Conservation (phyloP, 2,888 invertebrate genomes). For the Holacanthella duospinosa region DNA sequence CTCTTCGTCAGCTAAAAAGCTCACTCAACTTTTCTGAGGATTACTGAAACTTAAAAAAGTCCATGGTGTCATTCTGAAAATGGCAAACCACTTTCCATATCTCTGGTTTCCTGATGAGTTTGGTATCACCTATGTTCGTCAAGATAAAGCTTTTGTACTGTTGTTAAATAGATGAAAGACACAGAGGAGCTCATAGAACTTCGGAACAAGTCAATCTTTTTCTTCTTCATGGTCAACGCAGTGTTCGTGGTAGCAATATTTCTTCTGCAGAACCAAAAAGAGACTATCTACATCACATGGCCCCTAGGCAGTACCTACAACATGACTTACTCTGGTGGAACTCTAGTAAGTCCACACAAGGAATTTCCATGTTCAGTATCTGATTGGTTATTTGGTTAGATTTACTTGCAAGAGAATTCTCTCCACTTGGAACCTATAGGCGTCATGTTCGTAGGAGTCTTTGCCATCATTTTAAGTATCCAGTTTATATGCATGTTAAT, state of each 20-base stretch:
- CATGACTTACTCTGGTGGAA: constrained; percentile 32
- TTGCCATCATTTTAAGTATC: constrained; percentile 25
- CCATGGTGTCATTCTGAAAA: background rate
- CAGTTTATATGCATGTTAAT: constrained; percentile 33
- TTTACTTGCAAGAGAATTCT: constrained; percentile 5
- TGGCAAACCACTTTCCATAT: background rate
- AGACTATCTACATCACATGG: constrained; percentile 44
- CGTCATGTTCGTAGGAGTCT: constrained; percentile 32
- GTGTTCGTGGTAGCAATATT: constrained; percentile 49
- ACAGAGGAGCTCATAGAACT: constrained; percentile 42
- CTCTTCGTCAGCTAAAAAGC: no score
- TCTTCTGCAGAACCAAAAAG: constrained; percentile 47
- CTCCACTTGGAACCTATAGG: constrained; percentile 44
- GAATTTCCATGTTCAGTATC: background rate
- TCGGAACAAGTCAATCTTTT: constrained; percentile 44
- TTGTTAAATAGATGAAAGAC: constrained; percentile 37
- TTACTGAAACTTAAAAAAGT: background rate
- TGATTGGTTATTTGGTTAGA: constrained; percentile 12
- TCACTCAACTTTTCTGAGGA: no score
- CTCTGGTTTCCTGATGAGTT: no score
- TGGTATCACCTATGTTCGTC: no score
- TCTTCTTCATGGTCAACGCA: constrained; percentile 49
- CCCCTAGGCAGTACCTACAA: constrained; percentile 40
- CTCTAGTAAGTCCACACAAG: background rate
- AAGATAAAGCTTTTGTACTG: no score